These are phyloP conservation scores for Malacosoma neustria DNA, from an alignment of 2,888 invertebrate species.

Conservation along the genomic window DNA sequence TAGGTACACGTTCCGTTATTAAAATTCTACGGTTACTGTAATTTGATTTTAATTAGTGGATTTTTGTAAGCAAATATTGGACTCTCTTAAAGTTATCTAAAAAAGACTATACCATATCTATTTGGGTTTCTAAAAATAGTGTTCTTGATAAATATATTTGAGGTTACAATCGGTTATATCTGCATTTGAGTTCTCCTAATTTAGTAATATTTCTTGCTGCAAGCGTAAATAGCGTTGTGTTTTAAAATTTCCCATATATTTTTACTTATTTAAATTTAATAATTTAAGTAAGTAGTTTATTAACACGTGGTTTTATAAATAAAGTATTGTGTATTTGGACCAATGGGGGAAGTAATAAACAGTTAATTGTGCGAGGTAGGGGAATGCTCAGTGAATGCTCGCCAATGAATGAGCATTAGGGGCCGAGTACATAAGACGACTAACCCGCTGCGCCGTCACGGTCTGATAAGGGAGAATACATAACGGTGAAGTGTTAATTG, in stretches of 20 bases:
- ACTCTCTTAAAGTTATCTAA: too few species aligned
- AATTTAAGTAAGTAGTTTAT: too few species aligned
- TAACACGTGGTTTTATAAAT: conserved; percentile 16
- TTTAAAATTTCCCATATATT: too few species aligned
- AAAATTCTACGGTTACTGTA: conserved; percentile 47
- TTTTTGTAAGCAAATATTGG: too few species aligned
- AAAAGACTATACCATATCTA: too few species aligned
- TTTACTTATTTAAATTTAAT: too few species aligned
- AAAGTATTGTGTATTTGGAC: conserved; percentile 25
- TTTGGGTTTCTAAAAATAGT: too few species aligned
- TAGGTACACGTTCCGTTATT: conserved; percentile 43
- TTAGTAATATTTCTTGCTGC: too few species aligned
- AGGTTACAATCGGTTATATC: too few species aligned
- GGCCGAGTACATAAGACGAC: conserved; percentile 34
- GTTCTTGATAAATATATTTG: too few species aligned
- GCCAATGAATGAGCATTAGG: conserved; percentile 70
- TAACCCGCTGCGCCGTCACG: background rate
- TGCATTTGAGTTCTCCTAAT: too few species aligned
- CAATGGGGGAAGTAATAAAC: conserved; percentile 57
- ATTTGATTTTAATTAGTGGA: conserved; percentile 57
- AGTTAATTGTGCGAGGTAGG: conserved; percentile 52
- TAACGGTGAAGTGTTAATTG: background rate
- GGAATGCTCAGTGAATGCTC: conserved; percentile 63
- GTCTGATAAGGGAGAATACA: conserved; percentile 1
- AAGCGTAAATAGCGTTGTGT: too few species aligned